A percentile compares a stretch with the other conserved stretches of the same genome.
Evolutionary conservation across 92 coral and sea anemone genomes (phyloP).

Genomic region (Phenganax marumi): DNA sequence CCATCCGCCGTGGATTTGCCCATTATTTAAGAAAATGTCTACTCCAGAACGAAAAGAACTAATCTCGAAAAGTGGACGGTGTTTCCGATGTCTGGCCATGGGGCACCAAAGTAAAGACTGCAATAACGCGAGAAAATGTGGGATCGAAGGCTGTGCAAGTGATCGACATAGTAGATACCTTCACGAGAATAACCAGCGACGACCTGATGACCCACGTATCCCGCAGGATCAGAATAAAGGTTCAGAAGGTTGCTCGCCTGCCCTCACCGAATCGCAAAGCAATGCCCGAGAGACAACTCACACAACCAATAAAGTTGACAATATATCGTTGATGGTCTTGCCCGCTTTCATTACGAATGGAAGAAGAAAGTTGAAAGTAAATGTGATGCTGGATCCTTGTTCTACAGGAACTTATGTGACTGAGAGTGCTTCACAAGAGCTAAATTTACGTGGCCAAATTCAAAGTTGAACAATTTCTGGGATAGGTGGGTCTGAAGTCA

Average conservation of each 20-base stretch:
- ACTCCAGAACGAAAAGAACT: constrained; percentile 5
- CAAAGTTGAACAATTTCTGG: constrained; percentile 50
- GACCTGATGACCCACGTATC: neutral
- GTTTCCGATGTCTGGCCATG: neutral
- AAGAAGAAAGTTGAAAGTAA: constrained; percentile 47
- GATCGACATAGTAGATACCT: neutral
- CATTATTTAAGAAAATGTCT: neutral
- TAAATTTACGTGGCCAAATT: constrained; percentile 37
- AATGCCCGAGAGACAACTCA: too few species aligned
- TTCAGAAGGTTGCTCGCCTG: too few species aligned
- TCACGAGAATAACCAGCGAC: neutral
- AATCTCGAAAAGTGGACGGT: neutral
- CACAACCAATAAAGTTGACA: too few species aligned
- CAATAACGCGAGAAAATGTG: neutral
- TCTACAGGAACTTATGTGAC: constrained; percentile 58
- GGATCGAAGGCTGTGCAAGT: neutral
- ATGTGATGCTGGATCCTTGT: constrained; percentile 67
- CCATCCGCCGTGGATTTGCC: constrained; percentile 22
- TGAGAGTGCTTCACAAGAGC: constrained; percentile 51
- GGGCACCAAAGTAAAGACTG: neutral
- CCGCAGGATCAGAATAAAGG: too few species aligned
- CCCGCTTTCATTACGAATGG: constrained; percentile 46
- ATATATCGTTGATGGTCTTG: constrained; percentile 52
- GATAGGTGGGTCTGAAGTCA: constrained; percentile 50
- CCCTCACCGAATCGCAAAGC: too few species aligned